phyloP scores from a whole-genome alignment of 2,888 invertebrate genomes.

The Allophyes oxyacanthae region DNA sequence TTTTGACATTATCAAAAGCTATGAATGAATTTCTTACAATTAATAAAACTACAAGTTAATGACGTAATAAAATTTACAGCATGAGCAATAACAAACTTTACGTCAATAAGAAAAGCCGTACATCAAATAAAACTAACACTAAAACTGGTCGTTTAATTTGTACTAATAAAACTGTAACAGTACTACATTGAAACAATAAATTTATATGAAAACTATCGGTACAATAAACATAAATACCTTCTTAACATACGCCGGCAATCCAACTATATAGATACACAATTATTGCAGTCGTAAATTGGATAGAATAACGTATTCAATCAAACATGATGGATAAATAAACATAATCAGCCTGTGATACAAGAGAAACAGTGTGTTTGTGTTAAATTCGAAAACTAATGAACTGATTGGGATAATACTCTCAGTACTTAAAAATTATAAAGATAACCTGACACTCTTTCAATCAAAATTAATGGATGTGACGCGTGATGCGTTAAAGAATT shows the following conservation, averaged over 20 bases:
- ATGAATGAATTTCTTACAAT: no score
- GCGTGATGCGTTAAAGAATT: no score
- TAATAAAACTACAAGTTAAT: not conserved
- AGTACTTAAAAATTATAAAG: no score
- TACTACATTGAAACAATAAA: slow-evolving; percentile 30
- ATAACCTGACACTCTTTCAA: no score
- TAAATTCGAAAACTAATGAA: not conserved
- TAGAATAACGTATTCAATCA: slow-evolving; percentile 41
- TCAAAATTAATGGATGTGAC: no score
- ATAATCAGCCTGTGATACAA: slow-evolving; percentile 3
- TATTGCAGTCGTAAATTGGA: slow-evolving; percentile 46
- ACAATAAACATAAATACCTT: slow-evolving; percentile 48
- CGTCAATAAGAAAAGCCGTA: slow-evolving; percentile 12
- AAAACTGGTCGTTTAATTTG: slow-evolving; percentile 28
- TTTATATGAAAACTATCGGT: slow-evolving; percentile 32
- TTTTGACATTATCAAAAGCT: no score
- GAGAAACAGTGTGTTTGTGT: not conserved
- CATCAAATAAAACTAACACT: slow-evolving; percentile 4
- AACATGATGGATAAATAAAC: slow-evolving; percentile 35
- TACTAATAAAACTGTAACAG: slow-evolving; percentile 35
- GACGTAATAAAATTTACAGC: not conserved
- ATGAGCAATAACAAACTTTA: not conserved
- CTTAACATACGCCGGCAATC: slow-evolving; percentile 37
- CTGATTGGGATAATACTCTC: not conserved
- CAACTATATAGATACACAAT: slow-evolving; percentile 49